Conservation (phyloP, 2,888 invertebrate genomes). For the Mesodorylaimus sp. region DNA sequence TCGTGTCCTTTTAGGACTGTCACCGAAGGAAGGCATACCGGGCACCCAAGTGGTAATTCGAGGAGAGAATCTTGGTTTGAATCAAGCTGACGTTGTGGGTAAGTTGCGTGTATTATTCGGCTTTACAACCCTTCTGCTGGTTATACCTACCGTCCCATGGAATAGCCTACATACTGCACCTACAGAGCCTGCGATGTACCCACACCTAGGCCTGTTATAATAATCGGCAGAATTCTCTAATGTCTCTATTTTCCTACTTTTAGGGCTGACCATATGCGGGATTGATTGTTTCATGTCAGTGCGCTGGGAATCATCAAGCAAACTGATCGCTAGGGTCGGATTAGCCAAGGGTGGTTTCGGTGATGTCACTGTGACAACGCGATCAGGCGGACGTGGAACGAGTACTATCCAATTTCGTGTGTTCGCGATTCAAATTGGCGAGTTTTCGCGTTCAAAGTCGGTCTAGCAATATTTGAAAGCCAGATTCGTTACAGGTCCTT, state of each 20-base stretch:
- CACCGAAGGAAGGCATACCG: constrained; percentile 91
- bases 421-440: constrained; percentile 44
- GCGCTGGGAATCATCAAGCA: constrained; percentile 93
- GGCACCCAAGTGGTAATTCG: constrained; percentile 87
- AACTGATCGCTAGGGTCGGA: constrained; percentile 85
- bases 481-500: constrained; percentile 40
- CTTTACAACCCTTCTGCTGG: not conserved
- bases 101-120: constrained; percentile 20
- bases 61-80: constrained; percentile 79
- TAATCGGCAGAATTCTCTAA: not conserved
- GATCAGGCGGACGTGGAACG: constrained; percentile 63
- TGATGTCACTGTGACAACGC: constrained; percentile 72
- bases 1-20: constrained; percentile 79
- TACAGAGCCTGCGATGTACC: too few species aligned
- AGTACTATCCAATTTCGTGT: constrained; percentile 73
- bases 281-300: constrained; percentile 82
- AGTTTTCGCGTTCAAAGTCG: constrained; percentile 4
- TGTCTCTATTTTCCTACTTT: not conserved
- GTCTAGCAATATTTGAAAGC: not conserved
- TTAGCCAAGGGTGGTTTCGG: constrained; percentile 65
- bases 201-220: too few species aligned
- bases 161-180: too few species aligned
- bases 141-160: too few species aligned
- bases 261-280: constrained; percentile 80
- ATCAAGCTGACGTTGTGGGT: constrained; percentile 67